Evolutionary conservation across 2,888 invertebrate genomes (phyloP), one percentile per base, ranked within the genome.

Genomic region (Scaptomyza caliginosa): DNA sequence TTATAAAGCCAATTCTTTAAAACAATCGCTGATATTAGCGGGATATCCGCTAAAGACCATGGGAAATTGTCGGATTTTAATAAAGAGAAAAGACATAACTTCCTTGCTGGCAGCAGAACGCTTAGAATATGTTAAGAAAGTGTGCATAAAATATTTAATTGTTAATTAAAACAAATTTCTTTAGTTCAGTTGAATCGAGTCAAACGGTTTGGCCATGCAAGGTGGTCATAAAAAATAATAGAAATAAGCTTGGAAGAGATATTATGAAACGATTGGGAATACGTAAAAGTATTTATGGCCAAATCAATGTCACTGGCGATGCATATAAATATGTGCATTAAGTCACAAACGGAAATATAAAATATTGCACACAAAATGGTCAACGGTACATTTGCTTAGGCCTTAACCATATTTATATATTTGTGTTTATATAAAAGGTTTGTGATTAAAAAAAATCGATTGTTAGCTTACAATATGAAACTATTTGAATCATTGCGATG

Each of bases 81-180:
- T n/a, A 13, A 11, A 24, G 16, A 42, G 39, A 51, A 38, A 17
- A 34, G 45, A 68, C 38, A 46, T 21, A 26, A 5, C 56, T 76
- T 66, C 60, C 57, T 38, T 45, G 38, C 36, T 30, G 36, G 7
- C 26, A 19, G 8, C 16, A 40, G 16, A 38, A 42, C 17, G 38
- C 11, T 11, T 62, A 56, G 48, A 45, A 19, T 45, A 28, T 43
- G 50, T 51, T 38, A n/a, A 19, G 26, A 46, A 46, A 51, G 56
- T 74, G 79, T 86, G 87, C 30, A 38, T 34, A 48, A 76, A 78
- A 76, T 83, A 74, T 71, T 24, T 72, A 83, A 70, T 72, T 40
- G 50, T 38, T 65, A 63, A 86, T 84, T 84, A 81, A 73, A 74
- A 66, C 63, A 57, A 58, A 72, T 78, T 74, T 79, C 60, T 42